Evolutionary conservation across 2,797 vertebrate species (phyloP), one percentile per base, ranked within the genome.

Genomic region (Nothura maculosa): DNA sequence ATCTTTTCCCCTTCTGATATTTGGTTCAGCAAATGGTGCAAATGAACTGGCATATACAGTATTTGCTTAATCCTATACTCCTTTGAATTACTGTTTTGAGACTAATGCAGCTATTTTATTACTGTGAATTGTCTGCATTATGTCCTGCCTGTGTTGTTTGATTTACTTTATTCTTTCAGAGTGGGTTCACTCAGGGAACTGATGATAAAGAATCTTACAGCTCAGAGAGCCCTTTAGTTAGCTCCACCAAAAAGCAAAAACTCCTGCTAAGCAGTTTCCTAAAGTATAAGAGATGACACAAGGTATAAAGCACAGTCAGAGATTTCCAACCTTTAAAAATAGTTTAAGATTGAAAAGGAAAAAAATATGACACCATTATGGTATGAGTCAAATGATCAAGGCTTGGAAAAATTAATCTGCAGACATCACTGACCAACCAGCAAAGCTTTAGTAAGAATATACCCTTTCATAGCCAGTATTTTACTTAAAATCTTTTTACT

Each of bases 1-100:
- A 83, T 54, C 89, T 83, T 69, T 81, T 86, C 75, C 52, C 57
- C 55, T 86, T 74, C 69, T 67, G 92, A 91, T 87, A 81, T 16
- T 86, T 88, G 75, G 63, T 82, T 95, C 89, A 90, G 93, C 90
- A 94, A 85, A 92, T 42, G 72, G 92, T 96, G 82, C 68, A 95
- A 93, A 95, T 13, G 52, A 93, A 88, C 81, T 47, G 68, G 72
- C 58, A 83, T 81, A 91, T n/a, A 78, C 27, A 90, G 55, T 86
- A 73, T 83, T 96, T 95, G 89, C 76, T 92, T 93, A 96, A 96
- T 94, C 83, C 87, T 87, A 11, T 76, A 85, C 43, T 92, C 58
- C 81, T 82, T 64, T 90, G 74, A 93, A 90, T 80, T 76, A 75
- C 77, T 88, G 77, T 70, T 94, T 82, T 77, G 90, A 91, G 87